A percentile compares a stretch with the other conserved stretches of the same genome.
Evolutionary conservation across 2,888 invertebrate genomes (phyloP).

Genomic region (Notodonta dromedarius): DNA sequence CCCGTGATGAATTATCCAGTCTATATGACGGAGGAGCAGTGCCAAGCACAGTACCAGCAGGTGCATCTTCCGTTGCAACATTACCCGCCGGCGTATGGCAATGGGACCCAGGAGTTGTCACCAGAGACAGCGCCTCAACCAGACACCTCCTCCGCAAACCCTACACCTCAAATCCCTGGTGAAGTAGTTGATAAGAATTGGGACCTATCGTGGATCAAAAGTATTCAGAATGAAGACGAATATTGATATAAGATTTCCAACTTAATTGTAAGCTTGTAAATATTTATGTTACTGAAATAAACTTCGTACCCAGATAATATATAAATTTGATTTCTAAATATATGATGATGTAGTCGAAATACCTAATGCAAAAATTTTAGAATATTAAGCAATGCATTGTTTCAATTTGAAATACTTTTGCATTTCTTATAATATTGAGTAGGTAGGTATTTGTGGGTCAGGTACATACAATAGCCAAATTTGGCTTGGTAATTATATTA

Average conservation of each 20-base stretch:
- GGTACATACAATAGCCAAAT: too few species aligned
- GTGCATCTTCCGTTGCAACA: slow-evolving; percentile 39
- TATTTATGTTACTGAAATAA: background rate
- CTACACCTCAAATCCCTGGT: slow-evolving; percentile 22
- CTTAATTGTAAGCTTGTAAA: slow-evolving; percentile 4
- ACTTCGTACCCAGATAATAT: background rate
- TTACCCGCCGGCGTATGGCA: slow-evolving; percentile 36
- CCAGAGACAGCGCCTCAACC: slow-evolving; percentile 25
- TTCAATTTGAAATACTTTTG: too few species aligned
- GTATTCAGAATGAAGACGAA: slow-evolving; percentile 55
- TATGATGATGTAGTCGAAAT: background rate
- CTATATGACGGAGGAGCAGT: slow-evolving; percentile 37
- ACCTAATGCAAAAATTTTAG: too few species aligned
- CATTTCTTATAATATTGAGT: too few species aligned
- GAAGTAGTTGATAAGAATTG: slow-evolving; percentile 46
- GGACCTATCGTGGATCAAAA: slow-evolving; percentile 66
- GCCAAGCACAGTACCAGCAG: slow-evolving; percentile 40
- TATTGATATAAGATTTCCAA: slow-evolving; percentile 27
- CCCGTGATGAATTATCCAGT: slow-evolving; percentile 32
- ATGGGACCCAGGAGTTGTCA: slow-evolving; percentile 29
- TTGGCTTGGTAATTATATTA: too few species aligned
- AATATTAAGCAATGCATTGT: too few species aligned
- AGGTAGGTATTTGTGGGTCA: too few species aligned
- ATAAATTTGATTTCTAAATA: background rate
- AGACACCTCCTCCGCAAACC: slow-evolving; percentile 23